Conservation (phyloP, 2,888 invertebrate genomes). For the Habroteleia sp. region DNA sequence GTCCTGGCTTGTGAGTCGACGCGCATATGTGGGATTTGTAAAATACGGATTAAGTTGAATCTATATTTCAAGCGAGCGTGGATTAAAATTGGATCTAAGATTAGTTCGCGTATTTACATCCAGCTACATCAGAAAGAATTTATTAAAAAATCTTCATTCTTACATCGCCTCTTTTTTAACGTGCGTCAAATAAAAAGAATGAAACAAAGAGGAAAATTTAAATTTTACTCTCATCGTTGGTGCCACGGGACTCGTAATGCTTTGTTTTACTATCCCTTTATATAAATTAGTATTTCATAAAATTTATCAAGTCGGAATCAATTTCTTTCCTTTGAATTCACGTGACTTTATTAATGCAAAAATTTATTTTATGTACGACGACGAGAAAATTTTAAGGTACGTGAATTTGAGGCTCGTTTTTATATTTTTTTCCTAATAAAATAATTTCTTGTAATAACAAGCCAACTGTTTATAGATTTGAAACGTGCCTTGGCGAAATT, state of each 20-base stretch:
- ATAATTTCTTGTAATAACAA: no score
- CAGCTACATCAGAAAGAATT: not conserved
- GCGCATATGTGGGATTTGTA: conserved; percentile 4
- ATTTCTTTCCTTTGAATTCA: conserved; percentile 15
- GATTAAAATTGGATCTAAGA: no score
- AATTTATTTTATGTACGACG: conserved; percentile 17
- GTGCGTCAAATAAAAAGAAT: not conserved
- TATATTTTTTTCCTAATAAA: no score
- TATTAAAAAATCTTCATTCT: not conserved
- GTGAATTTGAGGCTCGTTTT: conserved; percentile 33
- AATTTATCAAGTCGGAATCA: conserved; percentile 15
- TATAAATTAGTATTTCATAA: not conserved
- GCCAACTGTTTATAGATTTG: conserved; percentile 31
- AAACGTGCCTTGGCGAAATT: conserved; percentile 47
- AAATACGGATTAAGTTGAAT: no score
- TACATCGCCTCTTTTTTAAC: conserved; percentile 6
- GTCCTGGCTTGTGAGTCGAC: not conserved
- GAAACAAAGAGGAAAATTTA: not conserved
- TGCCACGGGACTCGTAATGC: no score
- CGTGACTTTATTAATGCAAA: not conserved
- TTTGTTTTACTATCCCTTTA: not conserved
- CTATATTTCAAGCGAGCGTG: no score
- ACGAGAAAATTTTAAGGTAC: no score
- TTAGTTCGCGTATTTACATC: no score
- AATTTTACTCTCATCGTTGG: conserved; percentile 9